These are phyloP conservation scores for Muschampia staudingeri DNA, from an alignment of 2,888 invertebrate species.

Conservation along the genomic window DNA sequence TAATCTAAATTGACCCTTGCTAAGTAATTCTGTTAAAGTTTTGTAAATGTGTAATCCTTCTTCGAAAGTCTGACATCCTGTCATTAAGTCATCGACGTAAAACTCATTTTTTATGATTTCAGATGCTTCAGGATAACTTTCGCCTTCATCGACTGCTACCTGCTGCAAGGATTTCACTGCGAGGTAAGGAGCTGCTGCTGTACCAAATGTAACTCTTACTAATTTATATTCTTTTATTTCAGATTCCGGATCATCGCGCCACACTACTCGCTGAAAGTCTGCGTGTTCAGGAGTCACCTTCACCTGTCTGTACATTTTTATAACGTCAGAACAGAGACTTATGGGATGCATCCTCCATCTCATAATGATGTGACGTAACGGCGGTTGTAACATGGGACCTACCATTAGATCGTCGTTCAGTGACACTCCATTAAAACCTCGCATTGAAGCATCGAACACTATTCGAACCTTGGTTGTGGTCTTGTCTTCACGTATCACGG, in stretches of 20 bases:
- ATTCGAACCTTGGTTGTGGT: conserved; percentile 19
- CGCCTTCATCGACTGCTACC: conserved; percentile 8
- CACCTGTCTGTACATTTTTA: conserved; percentile 59
- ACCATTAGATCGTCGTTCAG: conserved; percentile 56
- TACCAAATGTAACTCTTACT: conserved; percentile 13
- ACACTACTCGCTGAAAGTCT: conserved; percentile 58
- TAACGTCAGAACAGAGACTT: conserved; percentile 51
- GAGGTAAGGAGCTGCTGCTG: conserved; percentile 6
- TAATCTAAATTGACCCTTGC: not conserved
- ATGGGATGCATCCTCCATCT: conserved; percentile 49
- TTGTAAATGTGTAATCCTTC: conserved; percentile 2
- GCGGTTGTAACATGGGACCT: conserved; percentile 61
- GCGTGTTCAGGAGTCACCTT: conserved; percentile 31
- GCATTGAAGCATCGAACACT: conserved; percentile 8
- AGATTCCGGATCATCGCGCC: conserved; percentile 36
- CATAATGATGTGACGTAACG: conserved; percentile 53
- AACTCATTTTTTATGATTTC: conserved; percentile 6
- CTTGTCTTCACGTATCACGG: conserved; percentile 12
- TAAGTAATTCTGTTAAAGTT: not conserved
- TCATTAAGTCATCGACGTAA: conserved; percentile 23
- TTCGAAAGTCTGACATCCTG: not conserved
- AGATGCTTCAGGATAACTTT: not conserved
- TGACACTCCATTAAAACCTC: conserved; percentile 27
- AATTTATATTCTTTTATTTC: conserved; percentile 1
- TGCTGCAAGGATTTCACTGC: conserved; percentile 15